Evolutionary conservation across 2,888 invertebrate species (phyloP).

Genomic region (Eledone cirrhosa): DNA sequence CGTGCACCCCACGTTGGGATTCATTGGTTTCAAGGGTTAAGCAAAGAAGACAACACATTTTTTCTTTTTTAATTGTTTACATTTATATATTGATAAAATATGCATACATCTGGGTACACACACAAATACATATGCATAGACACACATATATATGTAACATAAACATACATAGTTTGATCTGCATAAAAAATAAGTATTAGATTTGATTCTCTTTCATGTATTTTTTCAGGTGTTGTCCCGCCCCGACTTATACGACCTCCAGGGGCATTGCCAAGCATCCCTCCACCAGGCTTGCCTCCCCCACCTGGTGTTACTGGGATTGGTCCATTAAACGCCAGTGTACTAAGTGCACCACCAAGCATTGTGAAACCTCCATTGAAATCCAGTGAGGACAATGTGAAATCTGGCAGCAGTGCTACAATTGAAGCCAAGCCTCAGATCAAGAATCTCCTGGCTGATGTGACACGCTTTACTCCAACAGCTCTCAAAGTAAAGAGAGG

Average conservation of each 20-base stretch:
- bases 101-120: too few relatives aligned
- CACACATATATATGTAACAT: too few relatives aligned
- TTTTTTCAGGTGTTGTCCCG: conserved; percentile 55
- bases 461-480: conserved; percentile 93
- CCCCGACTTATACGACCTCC: conserved; percentile 60
- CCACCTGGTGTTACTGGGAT: conserved; percentile 33
- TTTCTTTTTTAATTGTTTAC: too few relatives aligned
- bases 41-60: too few relatives aligned
- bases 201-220: not conserved
- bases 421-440: conserved; percentile 98
- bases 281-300: conserved; percentile 51
- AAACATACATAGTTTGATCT: too few relatives aligned
- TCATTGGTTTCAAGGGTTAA: too few relatives aligned
- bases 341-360: conserved; percentile 83
- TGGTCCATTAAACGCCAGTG: conserved; percentile 71
- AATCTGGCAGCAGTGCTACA: conserved; percentile 72
- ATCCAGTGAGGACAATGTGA: conserved; percentile 52
- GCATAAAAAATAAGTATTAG: too few relatives aligned
- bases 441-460: conserved; percentile 74
- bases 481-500: conserved; percentile 90
- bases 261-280: conserved; percentile 46
- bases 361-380: conserved; percentile 74
- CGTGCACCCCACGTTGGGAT: too few relatives aligned
- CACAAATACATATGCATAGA: too few relatives aligned
- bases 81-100: too few relatives aligned